A percentile compares a stretch with the other conserved stretches of the same genome.
phyloP scores from a whole-genome alignment of 1,140 invertebrate genomes.

The Halyomorpha halys region DNA sequence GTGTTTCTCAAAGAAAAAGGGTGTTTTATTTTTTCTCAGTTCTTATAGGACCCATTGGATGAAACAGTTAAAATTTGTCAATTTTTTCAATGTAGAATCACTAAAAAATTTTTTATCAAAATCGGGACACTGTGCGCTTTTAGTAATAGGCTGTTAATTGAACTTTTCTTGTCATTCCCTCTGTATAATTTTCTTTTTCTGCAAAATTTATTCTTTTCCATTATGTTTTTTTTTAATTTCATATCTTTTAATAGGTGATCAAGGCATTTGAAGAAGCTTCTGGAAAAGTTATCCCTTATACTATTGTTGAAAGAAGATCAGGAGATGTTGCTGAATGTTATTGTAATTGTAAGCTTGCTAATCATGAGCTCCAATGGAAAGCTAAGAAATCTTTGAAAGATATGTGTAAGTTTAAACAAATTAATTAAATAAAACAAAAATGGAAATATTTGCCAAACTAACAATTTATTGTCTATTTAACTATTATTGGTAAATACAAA shows the following conservation, averaged over 20 bases:
- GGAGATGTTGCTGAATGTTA: slow-evolving; percentile 86
- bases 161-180: no score
- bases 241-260: slow-evolving; percentile 45
- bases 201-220: background rate
- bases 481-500: no score
- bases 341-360: slow-evolving; percentile 67
- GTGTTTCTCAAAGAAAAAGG: no score
- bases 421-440: no score
- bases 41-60: no score
- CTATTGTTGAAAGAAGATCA: slow-evolving; percentile 57
- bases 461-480: no score
- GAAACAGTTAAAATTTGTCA: no score
- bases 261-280: slow-evolving; percentile 73
- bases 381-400: slow-evolving; percentile 64
- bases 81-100: no score
- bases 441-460: no score
- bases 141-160: background rate
- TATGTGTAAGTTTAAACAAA: slow-evolving; percentile 64
- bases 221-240: slow-evolving; percentile 14
- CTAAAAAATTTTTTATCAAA: no score
- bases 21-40: no score
- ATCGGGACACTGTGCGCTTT: background rate
- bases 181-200: no score
- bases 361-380: slow-evolving; percentile 69
- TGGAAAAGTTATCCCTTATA: slow-evolving; percentile 60